Percentiles rank a stretch among this genome's conserved stretches.
phyloP scores from a whole-genome alignment of 2,888 invertebrate genomes.

The Drosophila aldrichi region DNA sequence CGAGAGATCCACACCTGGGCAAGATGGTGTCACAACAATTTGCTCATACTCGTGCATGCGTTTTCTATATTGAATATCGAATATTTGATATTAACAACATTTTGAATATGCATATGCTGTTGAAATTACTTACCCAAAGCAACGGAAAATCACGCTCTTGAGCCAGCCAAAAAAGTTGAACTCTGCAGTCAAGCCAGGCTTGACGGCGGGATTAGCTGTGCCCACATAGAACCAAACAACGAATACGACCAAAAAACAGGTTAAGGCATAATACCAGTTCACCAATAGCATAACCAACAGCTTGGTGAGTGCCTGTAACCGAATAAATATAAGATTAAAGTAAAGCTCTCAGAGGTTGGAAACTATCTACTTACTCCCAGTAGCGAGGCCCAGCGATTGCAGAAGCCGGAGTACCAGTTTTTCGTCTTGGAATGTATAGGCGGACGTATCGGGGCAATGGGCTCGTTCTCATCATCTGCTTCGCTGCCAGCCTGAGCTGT shows the following conservation, averaged over 20 bases:
- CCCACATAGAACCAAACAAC: constrained; percentile 97
- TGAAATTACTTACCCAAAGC: constrained; percentile 90
- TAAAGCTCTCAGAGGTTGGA: not conserved
- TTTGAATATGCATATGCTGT: not conserved
- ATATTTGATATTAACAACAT: not conserved
- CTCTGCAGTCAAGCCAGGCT: constrained; percentile 94
- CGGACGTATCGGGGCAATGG: constrained; percentile 87
- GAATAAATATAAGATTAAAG: constrained; percentile 41
- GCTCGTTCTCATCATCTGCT: constrained; percentile 84
- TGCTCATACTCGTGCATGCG: constrained; percentile 93
- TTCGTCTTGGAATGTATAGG: constrained; percentile 95
- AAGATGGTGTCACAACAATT: constrained; percentile 93
- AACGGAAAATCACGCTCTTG: constrained; percentile 89
- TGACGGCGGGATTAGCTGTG: constrained; percentile 97
- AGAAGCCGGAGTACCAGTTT: constrained; percentile 97
- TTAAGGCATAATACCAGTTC: constrained; percentile 96
- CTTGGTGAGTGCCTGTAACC: constrained; percentile 92
- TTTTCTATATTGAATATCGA: constrained; percentile 87
- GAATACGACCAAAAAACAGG: constrained; percentile 92
- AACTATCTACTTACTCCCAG: constrained; percentile 90
- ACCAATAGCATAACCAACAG: constrained; percentile 96
- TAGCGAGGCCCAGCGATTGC: constrained; percentile 97
- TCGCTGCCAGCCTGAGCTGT: constrained; percentile 49
- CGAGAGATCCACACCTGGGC: constrained; percentile 91
- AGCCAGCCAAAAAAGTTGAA: constrained; percentile 93